Percentiles rank a stretch among this genome's conserved stretches.
Evolutionary conservation across 1,140 invertebrate genomes (phyloP).

Genomic region (Subanguina moxae): DNA sequence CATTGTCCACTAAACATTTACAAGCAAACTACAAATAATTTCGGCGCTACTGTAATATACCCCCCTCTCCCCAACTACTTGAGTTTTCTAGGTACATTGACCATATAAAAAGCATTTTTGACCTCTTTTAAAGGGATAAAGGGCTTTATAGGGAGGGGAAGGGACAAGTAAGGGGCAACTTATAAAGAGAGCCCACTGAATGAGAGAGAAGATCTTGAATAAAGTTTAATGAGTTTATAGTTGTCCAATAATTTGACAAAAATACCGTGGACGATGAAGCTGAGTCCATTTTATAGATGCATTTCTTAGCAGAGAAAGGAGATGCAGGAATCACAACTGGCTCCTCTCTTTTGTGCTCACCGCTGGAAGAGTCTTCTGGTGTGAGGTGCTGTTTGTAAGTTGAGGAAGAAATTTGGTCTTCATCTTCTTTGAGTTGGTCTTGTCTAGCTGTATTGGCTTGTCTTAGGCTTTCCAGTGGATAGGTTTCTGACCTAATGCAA

Average conservation of each 20-base stretch:
- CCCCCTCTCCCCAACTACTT: no score
- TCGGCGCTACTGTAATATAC: no score
- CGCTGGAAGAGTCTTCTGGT: background rate
- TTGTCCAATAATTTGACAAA: no score
- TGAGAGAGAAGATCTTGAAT: no score
- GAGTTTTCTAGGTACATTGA: no score
- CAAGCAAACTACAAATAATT: no score
- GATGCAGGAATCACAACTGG: background rate
- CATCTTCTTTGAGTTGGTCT: background rate
- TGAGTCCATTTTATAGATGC: slow-evolving; percentile 36
- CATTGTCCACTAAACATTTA: slow-evolving; percentile 9
- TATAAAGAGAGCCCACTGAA: no score
- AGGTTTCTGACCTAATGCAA: slow-evolving; percentile 43
- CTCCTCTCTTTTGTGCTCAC: background rate
- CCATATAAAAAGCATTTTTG: no score
- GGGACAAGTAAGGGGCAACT: no score
- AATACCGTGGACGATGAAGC: slow-evolving; percentile 1
- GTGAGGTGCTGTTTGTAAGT: background rate
- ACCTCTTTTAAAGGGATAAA: no score
- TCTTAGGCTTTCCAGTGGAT: slow-evolving; percentile 1
- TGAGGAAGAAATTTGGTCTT: background rate
- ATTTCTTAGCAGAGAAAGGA: slow-evolving; percentile 17
- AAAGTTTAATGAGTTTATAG: no score
- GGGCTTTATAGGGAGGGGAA: no score
- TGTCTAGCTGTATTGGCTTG: background rate